A percentile compares a stretch with the other conserved stretches of the same genome.
Conservation (phyloP, 2,888 invertebrate species). For the Caenorhabditis sinica region DNA sequence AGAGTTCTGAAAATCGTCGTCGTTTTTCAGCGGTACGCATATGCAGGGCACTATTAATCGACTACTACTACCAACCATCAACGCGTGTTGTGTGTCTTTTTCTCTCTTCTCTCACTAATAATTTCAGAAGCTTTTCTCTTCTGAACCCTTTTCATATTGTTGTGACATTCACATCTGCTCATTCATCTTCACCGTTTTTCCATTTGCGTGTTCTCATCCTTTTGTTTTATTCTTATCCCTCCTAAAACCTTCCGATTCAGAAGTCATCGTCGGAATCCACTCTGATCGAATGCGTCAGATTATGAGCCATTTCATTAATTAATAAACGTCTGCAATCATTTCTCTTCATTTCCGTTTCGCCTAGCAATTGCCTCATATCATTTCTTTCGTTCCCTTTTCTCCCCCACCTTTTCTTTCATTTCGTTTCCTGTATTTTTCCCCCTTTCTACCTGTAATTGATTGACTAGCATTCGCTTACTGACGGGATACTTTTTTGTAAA, state of each 20-base stretch:
- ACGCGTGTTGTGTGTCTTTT: constrained; percentile 19
- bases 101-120: constrained; percentile 27
- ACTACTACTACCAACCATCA: constrained; percentile 6
- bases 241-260: constrained; percentile 37
- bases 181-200: constrained; percentile 47
- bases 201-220: constrained; percentile 33
- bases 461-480: constrained; percentile 54
- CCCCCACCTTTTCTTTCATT: not conserved
- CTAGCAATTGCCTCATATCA: constrained; percentile 46
- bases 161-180: constrained; percentile 64
- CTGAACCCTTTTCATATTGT: not conserved
- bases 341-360: constrained; percentile 26
- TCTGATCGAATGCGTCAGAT: constrained; percentile 66
- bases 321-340: constrained; percentile 25
- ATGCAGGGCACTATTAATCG: constrained; percentile 75
- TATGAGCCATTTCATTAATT: constrained; percentile 53
- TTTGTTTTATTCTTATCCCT: constrained; percentile 1
- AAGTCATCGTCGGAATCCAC: constrained; percentile 66
- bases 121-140: not conserved
- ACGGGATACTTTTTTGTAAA: constrained; percentile 48
- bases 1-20: not conserved
- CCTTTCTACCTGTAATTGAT: constrained; percentile 18
- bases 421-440: constrained; percentile 9
- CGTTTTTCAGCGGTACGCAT: constrained; percentile 71
- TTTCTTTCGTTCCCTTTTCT: constrained; percentile 20